A percentile compares a stretch with the other conserved stretches of the same genome.
Conservation (phyloP, 2,797 vertebrate species). For the Syngnathus rostellatus region DNA sequence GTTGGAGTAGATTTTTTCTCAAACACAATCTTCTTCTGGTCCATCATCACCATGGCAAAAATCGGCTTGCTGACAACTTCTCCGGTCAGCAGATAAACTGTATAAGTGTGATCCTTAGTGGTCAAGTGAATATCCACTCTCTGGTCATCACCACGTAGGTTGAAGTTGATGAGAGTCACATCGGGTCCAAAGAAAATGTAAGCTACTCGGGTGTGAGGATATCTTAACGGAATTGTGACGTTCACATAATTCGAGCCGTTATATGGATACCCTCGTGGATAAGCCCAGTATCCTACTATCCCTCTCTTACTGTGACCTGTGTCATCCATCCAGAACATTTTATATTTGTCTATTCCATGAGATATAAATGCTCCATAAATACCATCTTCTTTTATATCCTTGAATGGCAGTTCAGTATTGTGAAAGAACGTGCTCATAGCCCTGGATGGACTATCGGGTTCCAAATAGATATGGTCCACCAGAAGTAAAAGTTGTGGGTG, state of each 20-base stretch:
- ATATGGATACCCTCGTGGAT: conserved; percentile 87
- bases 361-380: conserved; percentile 82
- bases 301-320: conserved; percentile 81
- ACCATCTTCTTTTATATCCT: conserved; percentile 69
- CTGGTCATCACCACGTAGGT: conserved; percentile 76
- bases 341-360: conserved; percentile 78
- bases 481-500: conserved; percentile 89
- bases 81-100: conserved; percentile 78
- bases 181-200: conserved; percentile 90
- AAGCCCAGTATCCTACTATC: conserved; percentile 75
- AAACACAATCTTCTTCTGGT: conserved; percentile 83
- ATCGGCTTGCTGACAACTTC: conserved; percentile 73
- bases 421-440: conserved; percentile 88
- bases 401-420: conserved; percentile 88
- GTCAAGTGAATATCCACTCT: conserved; percentile 82
- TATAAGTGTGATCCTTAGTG: conserved; percentile 79
- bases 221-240: conserved; percentile 81
- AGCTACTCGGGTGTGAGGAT: conserved; percentile 78
- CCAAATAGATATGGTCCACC: conserved; percentile 85
- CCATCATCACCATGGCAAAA: conserved; percentile 82
- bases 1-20: conserved; percentile 64
- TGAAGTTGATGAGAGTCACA: conserved; percentile 84
- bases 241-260: conserved; percentile 94
- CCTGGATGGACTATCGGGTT: conserved; percentile 73
- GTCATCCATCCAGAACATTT: conserved; percentile 98